Evolutionary conservation across 2,797 vertebrate genomes (phyloP), one percentile per base, ranked within the genome.

Genomic region (Cossypha polioptera): DNA sequence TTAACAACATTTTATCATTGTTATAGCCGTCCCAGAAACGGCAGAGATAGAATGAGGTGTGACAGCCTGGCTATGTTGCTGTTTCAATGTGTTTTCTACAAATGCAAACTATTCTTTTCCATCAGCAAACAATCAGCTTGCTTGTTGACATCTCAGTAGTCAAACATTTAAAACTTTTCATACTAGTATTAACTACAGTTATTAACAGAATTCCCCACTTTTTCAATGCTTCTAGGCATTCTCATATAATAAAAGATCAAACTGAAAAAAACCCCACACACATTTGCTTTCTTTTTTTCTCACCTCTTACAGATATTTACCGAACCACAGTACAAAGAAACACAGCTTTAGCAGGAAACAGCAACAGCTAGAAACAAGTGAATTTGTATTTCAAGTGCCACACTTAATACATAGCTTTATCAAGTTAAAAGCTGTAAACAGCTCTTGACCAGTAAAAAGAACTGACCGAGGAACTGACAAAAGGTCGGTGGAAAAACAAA

Each of bases 231-330:
- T 75, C 71, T 65, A 33, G 35, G 40, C 19, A 33, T 9, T 7
- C 33, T 29, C 18, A 67, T 26, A 48, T 6, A 72, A 75, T 16
- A 65, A 47, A 84, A 73, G 55, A 91, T 47, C 16, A 69, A 91
- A 51, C 8, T 36, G 59, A 57, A 79, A 84, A 88, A n/a, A 10
- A 1, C 0, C 0, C 5, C 24, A 24, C 9, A 13, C 16, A 33
- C 13, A 16, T 38, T n/a, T 74, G 17, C 31, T 55, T 77, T 78
- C 40, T 35, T 83, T 75, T 15, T 42, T 73, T 87, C 43, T 82
- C 59, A 66, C 5, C 28, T 92, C 12, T 87, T 69, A 31, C 12
- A 77, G n/a, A 36, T 86, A 83, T 14, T 66, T 59, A 74, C 25
- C 31, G 31, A 91, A 82, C 19, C 5, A n/a, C 21, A 55, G 15